A percentile compares a stretch with the other conserved stretches of the same genome.
phyloP scores from a whole-genome alignment of 2,113 vertebrate genomes.

The Rana temporaria region DNA sequence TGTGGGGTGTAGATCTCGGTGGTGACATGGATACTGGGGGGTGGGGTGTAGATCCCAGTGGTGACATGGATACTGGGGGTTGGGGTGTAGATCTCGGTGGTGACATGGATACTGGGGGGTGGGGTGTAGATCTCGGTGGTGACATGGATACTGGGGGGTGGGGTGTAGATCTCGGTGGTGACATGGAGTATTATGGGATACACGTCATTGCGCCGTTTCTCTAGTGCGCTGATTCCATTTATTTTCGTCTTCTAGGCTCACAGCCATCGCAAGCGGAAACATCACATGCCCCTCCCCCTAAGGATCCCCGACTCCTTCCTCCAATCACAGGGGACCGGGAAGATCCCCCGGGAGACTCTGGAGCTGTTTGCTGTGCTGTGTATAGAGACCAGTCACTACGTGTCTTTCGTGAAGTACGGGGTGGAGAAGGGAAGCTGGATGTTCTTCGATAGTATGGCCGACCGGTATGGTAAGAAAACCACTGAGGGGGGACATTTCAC shows the following conservation, averaged over 20 bases:
- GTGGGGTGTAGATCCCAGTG: no score
- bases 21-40: no score
- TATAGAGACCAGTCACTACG: conserved; percentile 92
- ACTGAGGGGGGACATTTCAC: no score
- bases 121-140: no score
- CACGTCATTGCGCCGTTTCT: neutral
- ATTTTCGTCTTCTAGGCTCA: conserved; percentile 75
- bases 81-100: no score
- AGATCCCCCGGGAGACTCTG: conserved; percentile 76
- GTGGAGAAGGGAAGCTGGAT: conserved; percentile 79
- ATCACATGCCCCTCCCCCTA: conserved; percentile 65
- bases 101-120: no score
- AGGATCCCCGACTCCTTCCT: conserved; percentile 70
- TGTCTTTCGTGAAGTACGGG: conserved; percentile 87
- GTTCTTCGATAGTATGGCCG: conserved; percentile 94
- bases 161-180: no score
- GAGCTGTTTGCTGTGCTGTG: conserved; percentile 89
- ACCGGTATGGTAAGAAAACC: conserved; percentile 78
- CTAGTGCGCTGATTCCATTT: neutral
- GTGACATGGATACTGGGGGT: no score
- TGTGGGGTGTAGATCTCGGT: no score
- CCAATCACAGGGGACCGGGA: neutral
- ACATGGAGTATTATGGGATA: no score
- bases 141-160: no score
- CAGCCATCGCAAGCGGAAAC: conserved; percentile 69